These are phyloP conservation scores for Pseudocheirus occidentalis DNA, from an alignment of 2,797 vertebrate genomes.

Conservation along the genomic window DNA sequence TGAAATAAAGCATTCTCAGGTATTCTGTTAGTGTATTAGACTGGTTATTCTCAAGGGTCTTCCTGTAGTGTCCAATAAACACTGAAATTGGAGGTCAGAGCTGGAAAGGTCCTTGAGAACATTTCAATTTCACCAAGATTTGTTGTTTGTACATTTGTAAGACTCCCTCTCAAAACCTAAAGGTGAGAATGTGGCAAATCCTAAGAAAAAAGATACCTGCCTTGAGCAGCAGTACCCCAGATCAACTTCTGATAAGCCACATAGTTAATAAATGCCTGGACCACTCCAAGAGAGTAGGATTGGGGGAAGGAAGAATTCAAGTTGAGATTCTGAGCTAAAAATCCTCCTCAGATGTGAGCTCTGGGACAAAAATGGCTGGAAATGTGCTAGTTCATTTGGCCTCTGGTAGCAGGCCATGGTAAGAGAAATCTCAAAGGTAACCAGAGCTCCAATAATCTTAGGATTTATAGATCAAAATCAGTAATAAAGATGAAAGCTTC, in stretches of 20 bases:
- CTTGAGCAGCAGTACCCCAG: neutral
- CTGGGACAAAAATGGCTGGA: neutral
- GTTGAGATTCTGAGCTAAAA: neutral
- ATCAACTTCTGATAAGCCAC: neutral
- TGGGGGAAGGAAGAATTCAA: neutral
- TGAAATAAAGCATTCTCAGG: neutral
- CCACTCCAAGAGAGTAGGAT: neutral
- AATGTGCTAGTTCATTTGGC: neutral
- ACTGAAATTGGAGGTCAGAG: neutral
- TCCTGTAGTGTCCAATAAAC: neutral
- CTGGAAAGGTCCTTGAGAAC: neutral
- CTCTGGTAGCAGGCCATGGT: neutral
- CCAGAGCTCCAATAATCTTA: neutral
- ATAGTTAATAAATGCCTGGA: neutral
- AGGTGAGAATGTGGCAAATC: neutral
- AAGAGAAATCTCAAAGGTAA: neutral
- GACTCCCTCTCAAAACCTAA: neutral
- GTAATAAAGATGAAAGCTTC: neutral
- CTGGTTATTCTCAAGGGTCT: neutral
- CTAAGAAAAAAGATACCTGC: neutral
- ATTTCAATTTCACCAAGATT: neutral
- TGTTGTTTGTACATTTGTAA: neutral
- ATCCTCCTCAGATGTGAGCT: neutral
- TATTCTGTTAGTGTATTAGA: neutral
- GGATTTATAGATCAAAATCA: no score